These are phyloP conservation scores for Mantis religiosa DNA, from an alignment of 2,888 invertebrate species.

Conservation along the genomic window DNA sequence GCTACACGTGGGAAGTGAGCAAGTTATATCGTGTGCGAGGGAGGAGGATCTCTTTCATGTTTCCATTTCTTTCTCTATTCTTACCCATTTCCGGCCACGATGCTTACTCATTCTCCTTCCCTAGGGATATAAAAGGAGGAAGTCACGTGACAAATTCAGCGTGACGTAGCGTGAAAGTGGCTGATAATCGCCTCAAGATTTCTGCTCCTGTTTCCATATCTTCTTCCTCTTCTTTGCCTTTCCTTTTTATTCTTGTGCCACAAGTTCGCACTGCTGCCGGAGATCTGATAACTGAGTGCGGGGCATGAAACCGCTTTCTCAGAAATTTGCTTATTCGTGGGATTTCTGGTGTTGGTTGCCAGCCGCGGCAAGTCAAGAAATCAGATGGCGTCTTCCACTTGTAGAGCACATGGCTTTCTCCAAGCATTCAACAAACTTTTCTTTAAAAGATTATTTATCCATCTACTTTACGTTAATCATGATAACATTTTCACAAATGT, in stretches of 20 bases:
- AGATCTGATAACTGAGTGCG: background rate
- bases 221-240: background rate
- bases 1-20: background rate
- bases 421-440: no score
- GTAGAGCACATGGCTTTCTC: no score
- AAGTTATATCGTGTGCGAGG: background rate
- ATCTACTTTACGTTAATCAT: no score
- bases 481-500: no score
- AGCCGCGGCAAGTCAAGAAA: background rate
- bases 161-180: slow-evolving; percentile 23
- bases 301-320: background rate
- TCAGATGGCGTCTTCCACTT: background rate
- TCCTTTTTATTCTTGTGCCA: background rate
- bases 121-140: background rate
- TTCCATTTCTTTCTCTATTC: background rate
- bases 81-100: background rate
- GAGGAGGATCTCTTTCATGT: background rate
- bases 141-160: slow-evolving; percentile 21
- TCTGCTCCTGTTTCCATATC: background rate
- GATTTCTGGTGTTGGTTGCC: background rate
- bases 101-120: background rate
- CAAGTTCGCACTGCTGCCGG: background rate
- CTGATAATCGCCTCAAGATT: slow-evolving; percentile 17
- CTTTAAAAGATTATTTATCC: no score
- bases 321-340: background rate